Conservation (phyloP, 2,797 vertebrate species). For the Acanthis flammea region DNA sequence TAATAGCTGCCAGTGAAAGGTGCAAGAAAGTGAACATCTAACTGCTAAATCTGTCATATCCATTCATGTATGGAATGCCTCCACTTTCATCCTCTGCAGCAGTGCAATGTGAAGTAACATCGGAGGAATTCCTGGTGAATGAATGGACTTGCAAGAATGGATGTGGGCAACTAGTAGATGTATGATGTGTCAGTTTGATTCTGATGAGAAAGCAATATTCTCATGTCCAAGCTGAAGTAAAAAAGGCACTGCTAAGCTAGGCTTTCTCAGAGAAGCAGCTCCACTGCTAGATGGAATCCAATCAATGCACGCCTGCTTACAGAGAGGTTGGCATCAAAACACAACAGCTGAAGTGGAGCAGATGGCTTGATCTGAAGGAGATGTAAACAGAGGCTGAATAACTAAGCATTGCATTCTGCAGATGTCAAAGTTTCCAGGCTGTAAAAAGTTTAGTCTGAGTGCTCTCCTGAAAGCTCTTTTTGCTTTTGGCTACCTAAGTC, state of each 20-base stretch:
- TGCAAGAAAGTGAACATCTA: not conserved
- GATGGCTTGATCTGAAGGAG: slow-evolving; percentile 66
- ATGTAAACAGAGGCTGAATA: slow-evolving; percentile 70
- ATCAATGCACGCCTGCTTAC: slow-evolving; percentile 57
- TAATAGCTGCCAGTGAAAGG: not conserved
- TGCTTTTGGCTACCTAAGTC: not conserved
- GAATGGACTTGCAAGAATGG: not conserved
- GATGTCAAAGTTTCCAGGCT: slow-evolving; percentile 67
- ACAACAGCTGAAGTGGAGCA: slow-evolving; percentile 72
- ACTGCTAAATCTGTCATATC: not conserved
- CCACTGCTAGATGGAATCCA: slow-evolving; percentile 40
- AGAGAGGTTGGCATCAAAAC: slow-evolving; percentile 65
- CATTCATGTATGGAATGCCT: not conserved
- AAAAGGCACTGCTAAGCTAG: not conserved
- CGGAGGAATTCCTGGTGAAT: not conserved
- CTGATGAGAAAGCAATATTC: not conserved
- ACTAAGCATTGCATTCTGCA: slow-evolving; percentile 64
- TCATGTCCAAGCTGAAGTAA: not conserved
- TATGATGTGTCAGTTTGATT: not conserved
- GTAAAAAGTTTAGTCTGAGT: slow-evolving; percentile 49
- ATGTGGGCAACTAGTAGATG: not conserved
- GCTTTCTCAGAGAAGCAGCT: slow-evolving; percentile 38
- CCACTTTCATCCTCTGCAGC: not conserved
- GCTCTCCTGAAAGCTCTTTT: slow-evolving; percentile 29
- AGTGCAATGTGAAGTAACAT: not conserved